A percentile compares a stretch with the other conserved stretches of the same genome.
Evolutionary conservation across 2,888 invertebrate genomes (phyloP).

Genomic region (Epistrophella euchroma): DNA sequence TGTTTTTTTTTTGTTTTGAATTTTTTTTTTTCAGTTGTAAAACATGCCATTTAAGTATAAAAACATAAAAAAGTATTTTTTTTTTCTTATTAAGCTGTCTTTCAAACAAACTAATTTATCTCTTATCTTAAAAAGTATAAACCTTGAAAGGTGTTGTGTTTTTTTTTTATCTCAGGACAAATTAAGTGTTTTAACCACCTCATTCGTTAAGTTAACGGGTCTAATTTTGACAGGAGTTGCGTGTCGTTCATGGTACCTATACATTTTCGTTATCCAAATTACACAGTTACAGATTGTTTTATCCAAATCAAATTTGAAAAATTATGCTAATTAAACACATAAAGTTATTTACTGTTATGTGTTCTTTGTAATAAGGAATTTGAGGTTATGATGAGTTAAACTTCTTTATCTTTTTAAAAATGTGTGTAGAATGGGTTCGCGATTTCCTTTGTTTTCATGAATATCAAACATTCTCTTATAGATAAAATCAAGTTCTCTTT

Average conservation of each 20-base stretch:
- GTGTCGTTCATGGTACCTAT: neutral
- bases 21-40: neutral
- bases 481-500: too few species aligned
- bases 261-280: neutral
- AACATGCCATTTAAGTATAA: neutral
- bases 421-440: too few species aligned
- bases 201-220: conserved; percentile 11
- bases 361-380: neutral
- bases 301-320: conserved; percentile 2
- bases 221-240: conserved; percentile 24
- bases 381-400: neutral
- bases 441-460: too few species aligned
- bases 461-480: too few species aligned
- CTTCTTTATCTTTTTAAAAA: too few species aligned
- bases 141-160: conserved; percentile 13
- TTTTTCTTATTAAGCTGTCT: neutral
- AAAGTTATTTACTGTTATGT: neutral
- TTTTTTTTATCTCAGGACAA: conserved; percentile 1
- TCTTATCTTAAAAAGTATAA: neutral
- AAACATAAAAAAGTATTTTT: neutral
- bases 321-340: neutral
- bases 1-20: neutral
- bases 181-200: conserved; percentile 6
- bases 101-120: neutral
- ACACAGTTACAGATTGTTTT: neutral